phyloP scores from a whole-genome alignment of 1,140 invertebrate species.

The Mamestra configurata region DNA sequence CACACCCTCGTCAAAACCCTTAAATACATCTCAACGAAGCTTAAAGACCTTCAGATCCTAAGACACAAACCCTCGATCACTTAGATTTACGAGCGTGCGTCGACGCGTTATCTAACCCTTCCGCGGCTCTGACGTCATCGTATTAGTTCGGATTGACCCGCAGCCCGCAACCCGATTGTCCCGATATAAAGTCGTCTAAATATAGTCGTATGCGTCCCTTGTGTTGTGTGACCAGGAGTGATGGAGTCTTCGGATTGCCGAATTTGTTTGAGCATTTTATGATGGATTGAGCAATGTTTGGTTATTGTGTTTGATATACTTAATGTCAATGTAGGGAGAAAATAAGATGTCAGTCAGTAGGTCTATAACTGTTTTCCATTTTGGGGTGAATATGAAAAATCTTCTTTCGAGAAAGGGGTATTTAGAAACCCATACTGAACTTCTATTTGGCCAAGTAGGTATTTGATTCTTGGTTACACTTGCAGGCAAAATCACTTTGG shows the following conservation, averaged over 20 bases:
- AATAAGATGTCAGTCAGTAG: too few species aligned
- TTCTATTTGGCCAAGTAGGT: too few species aligned
- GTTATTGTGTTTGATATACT: too few species aligned
- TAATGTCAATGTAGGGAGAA: too few species aligned
- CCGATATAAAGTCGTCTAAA: slow-evolving; percentile 53
- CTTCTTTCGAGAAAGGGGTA: too few species aligned
- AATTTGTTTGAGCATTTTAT: neutral
- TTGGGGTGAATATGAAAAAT: too few species aligned
- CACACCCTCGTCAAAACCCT: slow-evolving; percentile 6
- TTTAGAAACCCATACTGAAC: too few species aligned
- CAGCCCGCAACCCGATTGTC: slow-evolving; percentile 48
- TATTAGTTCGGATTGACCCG: slow-evolving; percentile 55
- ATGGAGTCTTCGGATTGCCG: neutral
- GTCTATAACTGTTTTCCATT: too few species aligned
- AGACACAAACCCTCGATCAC: slow-evolving; percentile 8
- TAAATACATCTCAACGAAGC: neutral
- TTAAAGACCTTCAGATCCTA: slow-evolving; percentile 19
- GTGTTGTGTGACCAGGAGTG: neutral
- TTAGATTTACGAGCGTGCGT: slow-evolving; percentile 29
- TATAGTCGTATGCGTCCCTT: slow-evolving; percentile 49
- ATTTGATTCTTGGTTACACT: too few species aligned
- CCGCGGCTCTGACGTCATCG: slow-evolving; percentile 54
- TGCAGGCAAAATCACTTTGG: too few species aligned
- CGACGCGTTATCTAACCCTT: slow-evolving; percentile 39
- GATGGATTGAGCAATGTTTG: neutral